A percentile compares a stretch with the other conserved stretches of the same genome.
Evolutionary conservation across 2,888 invertebrate species (phyloP).

Genomic region (Eucriotettix oculatus): DNA sequence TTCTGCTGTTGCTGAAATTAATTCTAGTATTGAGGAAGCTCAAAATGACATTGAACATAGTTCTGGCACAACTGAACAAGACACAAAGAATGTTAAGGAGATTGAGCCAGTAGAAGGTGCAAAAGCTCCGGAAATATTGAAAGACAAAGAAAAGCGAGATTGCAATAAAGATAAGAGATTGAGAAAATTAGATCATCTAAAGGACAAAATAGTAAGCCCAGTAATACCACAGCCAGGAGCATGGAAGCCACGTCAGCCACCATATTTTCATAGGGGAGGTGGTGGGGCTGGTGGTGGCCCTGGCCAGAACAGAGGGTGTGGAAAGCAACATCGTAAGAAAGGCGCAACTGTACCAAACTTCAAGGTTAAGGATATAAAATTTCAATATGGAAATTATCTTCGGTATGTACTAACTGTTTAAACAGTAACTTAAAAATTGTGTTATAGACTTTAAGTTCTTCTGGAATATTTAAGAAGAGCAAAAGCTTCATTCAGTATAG

Average conservation of each 20-base stretch:
- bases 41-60: constrained; percentile 24
- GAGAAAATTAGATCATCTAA: constrained; percentile 39
- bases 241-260: constrained; percentile 38
- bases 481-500: no score
- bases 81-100: constrained; percentile 16
- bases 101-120: constrained; percentile 20
- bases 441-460: background rate
- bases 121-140: constrained; percentile 26
- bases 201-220: constrained; percentile 84
- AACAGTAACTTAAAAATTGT: constrained; percentile 1
- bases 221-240: constrained; percentile 80
- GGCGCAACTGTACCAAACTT: constrained; percentile 37
- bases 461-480: background rate
- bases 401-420: constrained; percentile 29
- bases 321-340: constrained; percentile 7
- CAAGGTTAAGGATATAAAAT: constrained; percentile 58
- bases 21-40: constrained; percentile 1
- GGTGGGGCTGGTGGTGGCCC: constrained; percentile 22
- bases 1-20: background rate
- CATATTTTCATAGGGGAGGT: constrained; percentile 6
- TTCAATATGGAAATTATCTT: constrained; percentile 93
- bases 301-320: constrained; percentile 16
- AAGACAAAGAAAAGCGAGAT: constrained; percentile 32
- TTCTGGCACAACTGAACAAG: constrained; percentile 1
- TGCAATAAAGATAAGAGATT: constrained; percentile 1